Conservation (phyloP, 2,888 invertebrate species). For the Gortyna flavago region DNA sequence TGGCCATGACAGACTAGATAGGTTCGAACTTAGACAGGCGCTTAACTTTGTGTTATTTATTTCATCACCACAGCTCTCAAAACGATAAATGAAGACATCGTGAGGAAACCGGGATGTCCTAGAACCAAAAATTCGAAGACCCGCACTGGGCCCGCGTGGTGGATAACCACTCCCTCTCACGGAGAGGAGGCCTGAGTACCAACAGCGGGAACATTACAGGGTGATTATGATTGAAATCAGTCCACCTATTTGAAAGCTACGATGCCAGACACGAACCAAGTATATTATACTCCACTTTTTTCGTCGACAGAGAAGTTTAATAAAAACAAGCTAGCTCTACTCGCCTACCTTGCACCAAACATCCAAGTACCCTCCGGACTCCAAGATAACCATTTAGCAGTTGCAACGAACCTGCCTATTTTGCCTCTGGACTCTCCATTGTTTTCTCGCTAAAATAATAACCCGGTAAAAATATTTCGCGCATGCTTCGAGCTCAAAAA, state of each 20-base stretch:
- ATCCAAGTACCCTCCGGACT: constrained; percentile 77
- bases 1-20: too few species aligned
- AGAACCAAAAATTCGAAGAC: not conserved
- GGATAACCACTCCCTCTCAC: not conserved
- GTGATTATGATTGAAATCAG: not conserved
- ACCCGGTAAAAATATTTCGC: constrained; percentile 79
- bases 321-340: not conserved
- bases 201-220: not conserved
- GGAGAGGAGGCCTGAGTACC: not conserved
- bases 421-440: constrained; percentile 80
- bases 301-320: not conserved
- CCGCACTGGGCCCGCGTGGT: not conserved
- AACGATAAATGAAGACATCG: too few species aligned
- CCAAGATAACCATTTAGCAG: constrained; percentile 88
- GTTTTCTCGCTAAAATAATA: constrained; percentile 84
- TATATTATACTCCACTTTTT: not conserved
- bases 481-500: constrained; percentile 59
- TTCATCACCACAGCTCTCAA: too few species aligned
- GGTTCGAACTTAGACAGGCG: too few species aligned
- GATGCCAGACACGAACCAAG: not conserved
- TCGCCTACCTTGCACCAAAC: constrained; percentile 67
- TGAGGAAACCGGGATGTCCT: too few species aligned
- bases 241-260: not conserved
- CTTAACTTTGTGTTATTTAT: too few species aligned
- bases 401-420: constrained; percentile 86